Percentiles rank a stretch among this genome's conserved stretches.
phyloP scores from a whole-genome alignment of 2,888 invertebrate genomes.

The Catocala sponsa region DNA sequence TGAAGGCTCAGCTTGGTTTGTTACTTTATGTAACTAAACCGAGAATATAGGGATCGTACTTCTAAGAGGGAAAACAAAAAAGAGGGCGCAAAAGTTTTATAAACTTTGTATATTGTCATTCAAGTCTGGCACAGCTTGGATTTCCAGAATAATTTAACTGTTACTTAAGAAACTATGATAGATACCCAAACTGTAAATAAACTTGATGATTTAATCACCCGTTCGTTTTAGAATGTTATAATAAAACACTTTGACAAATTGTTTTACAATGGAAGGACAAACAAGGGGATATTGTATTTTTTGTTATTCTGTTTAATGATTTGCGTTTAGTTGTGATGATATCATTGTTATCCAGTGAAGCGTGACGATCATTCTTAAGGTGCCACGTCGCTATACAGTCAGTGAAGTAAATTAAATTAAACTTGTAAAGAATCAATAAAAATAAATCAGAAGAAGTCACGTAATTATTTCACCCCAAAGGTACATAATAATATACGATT shows the following conservation, averaged over 20 bases:
- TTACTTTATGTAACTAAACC: no score
- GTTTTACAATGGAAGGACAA: slow-evolving; percentile 59
- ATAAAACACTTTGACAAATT: slow-evolving; percentile 48
- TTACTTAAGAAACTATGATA: not conserved
- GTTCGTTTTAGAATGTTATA: slow-evolving; percentile 30
- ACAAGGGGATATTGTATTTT: slow-evolving; percentile 52
- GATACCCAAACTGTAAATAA: not conserved
- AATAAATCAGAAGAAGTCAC: not conserved
- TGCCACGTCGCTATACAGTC: slow-evolving; percentile 35
- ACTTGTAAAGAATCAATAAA: slow-evolving; percentile 14
- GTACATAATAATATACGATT: not conserved
- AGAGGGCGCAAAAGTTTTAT: no score
- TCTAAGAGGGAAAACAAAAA: no score
- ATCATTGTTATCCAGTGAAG: slow-evolving; percentile 63
- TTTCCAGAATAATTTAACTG: slow-evolving; percentile 1
- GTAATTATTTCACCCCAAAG: slow-evolving; percentile 10
- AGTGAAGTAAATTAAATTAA: slow-evolving; percentile 27
- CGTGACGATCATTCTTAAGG: slow-evolving; percentile 57
- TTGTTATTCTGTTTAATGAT: slow-evolving; percentile 51
- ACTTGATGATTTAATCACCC: slow-evolving; percentile 23
- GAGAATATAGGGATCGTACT: no score
- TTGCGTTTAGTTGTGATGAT: slow-evolving; percentile 62
- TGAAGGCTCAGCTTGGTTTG: no score
- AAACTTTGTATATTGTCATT: no score
- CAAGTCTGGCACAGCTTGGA: no score